Evolutionary conservation across 2,797 vertebrate genomes (phyloP), one percentile per base, ranked within the genome.

Genomic region (Otolemur crassicaudatus): DNA sequence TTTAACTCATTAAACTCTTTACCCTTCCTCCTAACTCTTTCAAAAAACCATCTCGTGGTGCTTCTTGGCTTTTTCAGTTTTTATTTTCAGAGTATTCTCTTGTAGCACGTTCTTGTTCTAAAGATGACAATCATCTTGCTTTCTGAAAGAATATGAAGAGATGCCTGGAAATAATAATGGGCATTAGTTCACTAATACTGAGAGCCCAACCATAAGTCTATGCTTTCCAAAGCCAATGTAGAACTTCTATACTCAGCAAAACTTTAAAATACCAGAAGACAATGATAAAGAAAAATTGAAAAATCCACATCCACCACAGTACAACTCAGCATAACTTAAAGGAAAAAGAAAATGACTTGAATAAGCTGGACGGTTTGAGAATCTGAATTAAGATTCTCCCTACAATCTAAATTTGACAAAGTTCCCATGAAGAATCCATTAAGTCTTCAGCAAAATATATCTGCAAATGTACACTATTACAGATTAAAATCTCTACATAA

Each of bases 41-140:
- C 17, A 89, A 56, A 91, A 88, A 92, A 43, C 19, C 77, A 67
- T 90, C 14, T 84, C 72, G 13, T 20, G 69, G 61, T 56, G 40
- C 7, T 90, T 84, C 49, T 84, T 53, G 16, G 43, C 7, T 3
- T 72, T 56, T 81, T 22, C 27, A 5, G 34, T 16, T 27, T 23
- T 73, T 70, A 70, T 81, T 40, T 67, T n/a, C 73, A 69, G 65
- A 81, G 83, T 63, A 83, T 43, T 67, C n/a, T 97, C 43, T 63
- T 63, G 29, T 53, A 93, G 61, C 43, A 84, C 7, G 92, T 43
- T 94, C 67, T 92, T 93, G 90, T 73, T 65, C 88, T 96, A 29
- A 92, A 93, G 86, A 40, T 92, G 72, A 63, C 25, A 61, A 67
- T 2, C 46, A n/a, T 69, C 58, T 72, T 92, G 56, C 46, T 94